phyloP scores from a whole-genome alignment of 2,797 vertebrate genomes.

The Tenualosa ilisha region DNA sequence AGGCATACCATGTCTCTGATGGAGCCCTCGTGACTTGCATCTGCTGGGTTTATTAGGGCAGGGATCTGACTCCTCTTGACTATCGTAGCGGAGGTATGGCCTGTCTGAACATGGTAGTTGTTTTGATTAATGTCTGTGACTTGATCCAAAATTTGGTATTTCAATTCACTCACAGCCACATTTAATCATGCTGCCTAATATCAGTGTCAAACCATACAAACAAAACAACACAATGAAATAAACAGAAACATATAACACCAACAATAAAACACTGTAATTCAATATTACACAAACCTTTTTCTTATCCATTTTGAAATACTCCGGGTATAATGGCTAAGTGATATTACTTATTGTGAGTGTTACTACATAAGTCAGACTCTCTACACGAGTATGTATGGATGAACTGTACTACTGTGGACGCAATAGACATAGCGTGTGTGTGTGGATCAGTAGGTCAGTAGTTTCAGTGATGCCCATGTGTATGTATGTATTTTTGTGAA shows the following conservation, averaged over 20 bases:
- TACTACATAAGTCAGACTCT: background rate
- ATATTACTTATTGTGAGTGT: background rate
- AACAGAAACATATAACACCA: background rate
- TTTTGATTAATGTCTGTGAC: background rate
- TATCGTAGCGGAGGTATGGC: no score
- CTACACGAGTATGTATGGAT: background rate
- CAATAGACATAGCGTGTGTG: background rate
- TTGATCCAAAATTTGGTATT: background rate
- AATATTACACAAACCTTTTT: background rate
- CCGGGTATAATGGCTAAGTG: background rate
- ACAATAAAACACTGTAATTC: background rate
- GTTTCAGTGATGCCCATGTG: background rate
- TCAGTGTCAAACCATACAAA: background rate
- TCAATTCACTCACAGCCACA: constrained; percentile 28
- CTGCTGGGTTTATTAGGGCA: background rate
- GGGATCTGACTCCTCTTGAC: no score
- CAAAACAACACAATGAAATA: constrained; percentile 12
- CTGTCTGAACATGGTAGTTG: background rate
- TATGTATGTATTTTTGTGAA: background rate
- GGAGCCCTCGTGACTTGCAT: background rate
- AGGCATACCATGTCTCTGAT: background rate
- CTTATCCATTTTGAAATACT: background rate
- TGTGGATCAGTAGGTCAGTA: background rate
- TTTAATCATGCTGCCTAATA: constrained; percentile 32
- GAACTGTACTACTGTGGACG: background rate